Base-by-base conservation (phyloP, 2,888 invertebrate genomes). In the Hipparchia sbordonii region DNA sequence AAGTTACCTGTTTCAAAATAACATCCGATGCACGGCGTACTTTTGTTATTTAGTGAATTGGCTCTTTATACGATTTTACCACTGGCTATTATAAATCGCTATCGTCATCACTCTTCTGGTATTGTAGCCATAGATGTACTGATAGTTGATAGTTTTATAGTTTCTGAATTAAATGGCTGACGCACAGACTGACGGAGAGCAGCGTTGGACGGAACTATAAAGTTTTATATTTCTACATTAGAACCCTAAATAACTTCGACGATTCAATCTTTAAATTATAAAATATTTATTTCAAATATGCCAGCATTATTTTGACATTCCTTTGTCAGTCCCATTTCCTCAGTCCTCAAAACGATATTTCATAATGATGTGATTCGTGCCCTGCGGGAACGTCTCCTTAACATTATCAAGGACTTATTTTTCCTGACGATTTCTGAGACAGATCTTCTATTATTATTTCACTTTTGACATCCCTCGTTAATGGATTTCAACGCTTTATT, bases 321-420 rank as follows among this genome's bases (percentile, higher is more conserved):
- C 77, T 75, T 80, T 79, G 81, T 83, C 82, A 81, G 68, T 79
- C 76, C 79, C 74, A 79, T 78, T 82, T 82, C 82, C 82, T 79
- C 77, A 77, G 72, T 73, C 72, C 77, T 73, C 72, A 78, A 72
- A 74, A 76, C 77, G 77, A 77, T 77, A 78, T 77, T 79, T 80
- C 80, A 82, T 89, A 89, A 90, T 86, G 89, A 89, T 82, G 84
- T 80, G 85, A 83, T 85, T 82, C 78, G 79, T 80, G 81, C 81
- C 78, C 79, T 75, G 78, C 76, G 74, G 73, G 76, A 80, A 69
- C 67, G 80, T 81, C 81, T 85, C 81, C 82, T 84, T 76, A 73
- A 75, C 79, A 82, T 84, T 84, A 84, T 82, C 75, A 78, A 82
- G 79, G 82, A 85, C 78, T 83, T 85, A 82, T 83, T 81, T 81